These are phyloP conservation scores for Caenorhabditis imperialis DNA, from an alignment of 2,888 invertebrate species.

Conservation along the genomic window DNA sequence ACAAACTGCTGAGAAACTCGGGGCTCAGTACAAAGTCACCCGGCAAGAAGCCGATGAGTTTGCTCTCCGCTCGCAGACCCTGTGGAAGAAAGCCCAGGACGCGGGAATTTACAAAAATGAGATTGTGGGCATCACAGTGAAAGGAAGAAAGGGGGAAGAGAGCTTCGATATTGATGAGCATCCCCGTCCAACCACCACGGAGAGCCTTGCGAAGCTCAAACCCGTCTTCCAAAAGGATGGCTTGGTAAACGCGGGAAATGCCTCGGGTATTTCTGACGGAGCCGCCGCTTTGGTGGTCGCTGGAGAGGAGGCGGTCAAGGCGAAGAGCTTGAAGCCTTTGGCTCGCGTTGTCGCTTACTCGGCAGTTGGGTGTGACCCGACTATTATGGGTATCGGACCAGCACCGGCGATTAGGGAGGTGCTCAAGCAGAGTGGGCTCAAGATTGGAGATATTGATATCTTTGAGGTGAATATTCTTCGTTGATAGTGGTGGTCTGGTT, in stretches of 20 bases:
- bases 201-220: constrained; percentile 88
- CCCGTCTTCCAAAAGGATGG: constrained; percentile 77
- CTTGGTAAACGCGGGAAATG: constrained; percentile 76
- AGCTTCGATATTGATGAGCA: constrained; percentile 91
- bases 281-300: constrained; percentile 93
- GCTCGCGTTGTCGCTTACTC: constrained; percentile 92
- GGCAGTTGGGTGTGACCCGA: constrained; percentile 91
- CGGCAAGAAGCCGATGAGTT: constrained; percentile 89
- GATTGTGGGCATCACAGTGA: constrained; percentile 88
- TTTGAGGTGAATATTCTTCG: constrained; percentile 80
- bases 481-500: no score
- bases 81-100: constrained; percentile 89
- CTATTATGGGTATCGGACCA: constrained; percentile 90
- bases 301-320: constrained; percentile 89
- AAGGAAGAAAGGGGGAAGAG: constrained; percentile 84
- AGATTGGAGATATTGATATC: constrained; percentile 90
- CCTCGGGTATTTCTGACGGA: constrained; percentile 92
- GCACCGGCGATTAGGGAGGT: constrained; percentile 92
- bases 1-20: constrained; percentile 93
- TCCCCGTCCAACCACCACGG: constrained; percentile 88
- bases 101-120: constrained; percentile 91
- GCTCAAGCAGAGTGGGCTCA: constrained; percentile 86
- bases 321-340: constrained; percentile 88
- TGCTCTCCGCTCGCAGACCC: constrained; percentile 88
- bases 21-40: constrained; percentile 87